These are phyloP conservation scores for Lepus europaeus DNA, from an alignment of 2,113 vertebrate species.

Conservation along the genomic window DNA sequence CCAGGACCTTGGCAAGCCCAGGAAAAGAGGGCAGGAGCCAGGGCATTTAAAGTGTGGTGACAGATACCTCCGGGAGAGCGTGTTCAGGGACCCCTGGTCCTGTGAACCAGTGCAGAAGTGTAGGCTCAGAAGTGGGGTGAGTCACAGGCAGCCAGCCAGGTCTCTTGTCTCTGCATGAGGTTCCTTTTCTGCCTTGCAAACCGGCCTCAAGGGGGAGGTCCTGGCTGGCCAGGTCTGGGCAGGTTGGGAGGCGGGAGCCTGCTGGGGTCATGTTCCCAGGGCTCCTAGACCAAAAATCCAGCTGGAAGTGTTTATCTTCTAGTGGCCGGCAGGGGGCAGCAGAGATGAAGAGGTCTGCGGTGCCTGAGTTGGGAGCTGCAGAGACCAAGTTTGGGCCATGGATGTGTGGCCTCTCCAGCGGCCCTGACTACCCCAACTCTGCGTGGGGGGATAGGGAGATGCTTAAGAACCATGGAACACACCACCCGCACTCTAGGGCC, in stretches of 20 bases:
- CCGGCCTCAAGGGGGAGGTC: background rate
- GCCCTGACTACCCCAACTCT: no score
- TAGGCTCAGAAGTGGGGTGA: background rate
- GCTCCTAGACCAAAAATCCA: background rate
- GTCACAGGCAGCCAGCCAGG: background rate
- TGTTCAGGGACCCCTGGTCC: background rate
- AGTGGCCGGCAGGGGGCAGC: conserved; percentile 41
- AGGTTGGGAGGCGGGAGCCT: background rate
- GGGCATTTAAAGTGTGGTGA: background rate
- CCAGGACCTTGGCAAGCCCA: background rate
- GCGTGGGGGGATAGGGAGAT: no score
- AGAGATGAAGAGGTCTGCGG: background rate
- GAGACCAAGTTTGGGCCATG: background rate
- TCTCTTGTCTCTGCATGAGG: background rate
- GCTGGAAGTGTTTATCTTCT: background rate
- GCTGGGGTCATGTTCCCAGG: background rate
- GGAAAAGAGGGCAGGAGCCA: no score
- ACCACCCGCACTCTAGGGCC: background rate
- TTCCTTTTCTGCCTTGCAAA: background rate
- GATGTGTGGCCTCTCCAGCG: accelerated
- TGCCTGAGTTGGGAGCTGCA: no score
- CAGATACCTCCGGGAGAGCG: background rate
- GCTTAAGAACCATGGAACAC: background rate
- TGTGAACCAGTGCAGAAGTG: background rate
- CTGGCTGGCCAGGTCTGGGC: background rate